Evolutionary conservation across 1,140 invertebrate species (phyloP), one percentile per base, ranked within the genome.

Genomic region (Spodoptera litura): DNA sequence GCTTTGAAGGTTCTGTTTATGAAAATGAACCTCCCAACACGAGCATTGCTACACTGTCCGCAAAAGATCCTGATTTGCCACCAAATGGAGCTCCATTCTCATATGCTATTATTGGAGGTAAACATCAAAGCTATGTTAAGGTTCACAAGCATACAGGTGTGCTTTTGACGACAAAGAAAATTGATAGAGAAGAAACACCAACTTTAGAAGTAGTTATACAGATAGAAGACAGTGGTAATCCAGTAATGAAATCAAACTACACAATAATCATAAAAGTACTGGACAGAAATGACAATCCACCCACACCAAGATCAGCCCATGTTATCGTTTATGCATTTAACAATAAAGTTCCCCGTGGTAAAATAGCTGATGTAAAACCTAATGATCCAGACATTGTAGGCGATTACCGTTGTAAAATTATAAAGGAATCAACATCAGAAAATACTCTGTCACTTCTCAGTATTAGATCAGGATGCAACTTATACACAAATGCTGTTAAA

Each of bases 251-350:
- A 84, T 97, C 97, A 9, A 96, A 97, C 83, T 97, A 97, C 86
- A 95, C 95, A 11, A 95, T 99, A 15, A 96, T 95, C 10, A 96
- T 99, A 27, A 95, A 96, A 55, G 96, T 99, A 3, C 89, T 97
- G 5, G 99, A 99, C 93, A 96, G 98, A 90, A 99, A 99, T 93
- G 98, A 99, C 88, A 98, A 97, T 88, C 98, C 98, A 5, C 98
- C 98, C 0, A 96, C 96, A 13, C 95, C 98, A 9, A 96, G 98
- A 82, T 97, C 97, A 20, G 97, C 98, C 1, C 97, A 97, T 82
- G 95, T 99, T 25, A 93, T 98, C 31, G 96, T 99, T 8, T 96
- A 97, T 88, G 95, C 97, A 0, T 97, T 97, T 81, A 97, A 97
- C 85, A 96, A 96, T 64, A 95, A 95, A 66, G 96, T 95, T 83